A percentile compares a stretch with the other conserved stretches of the same genome.
Evolutionary conservation across 2,888 invertebrate genomes (phyloP).

Genomic region (Caenorhabditis sulstoni): DNA sequence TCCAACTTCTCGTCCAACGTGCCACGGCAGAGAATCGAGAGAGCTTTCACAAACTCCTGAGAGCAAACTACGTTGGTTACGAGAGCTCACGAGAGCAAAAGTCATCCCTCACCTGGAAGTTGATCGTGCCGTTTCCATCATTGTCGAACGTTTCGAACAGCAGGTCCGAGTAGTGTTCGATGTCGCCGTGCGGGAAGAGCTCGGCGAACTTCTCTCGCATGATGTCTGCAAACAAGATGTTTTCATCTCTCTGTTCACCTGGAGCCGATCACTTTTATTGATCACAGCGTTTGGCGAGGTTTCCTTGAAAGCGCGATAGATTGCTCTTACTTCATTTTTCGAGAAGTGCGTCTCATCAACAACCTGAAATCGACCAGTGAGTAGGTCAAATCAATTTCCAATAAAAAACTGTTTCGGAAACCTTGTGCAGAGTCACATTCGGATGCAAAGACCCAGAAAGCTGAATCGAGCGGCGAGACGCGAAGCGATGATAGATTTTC

Average conservation of each 20-base stretch:
- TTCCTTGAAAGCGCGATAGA: constrained; percentile 78
- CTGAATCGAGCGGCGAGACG: constrained; percentile 40
- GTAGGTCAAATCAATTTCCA: background rate
- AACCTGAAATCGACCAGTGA: constrained; percentile 62
- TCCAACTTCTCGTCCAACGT: constrained; percentile 76
- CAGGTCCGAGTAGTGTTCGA: constrained; percentile 76
- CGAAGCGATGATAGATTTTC: constrained; percentile 59
- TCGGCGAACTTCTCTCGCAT: constrained; percentile 75
- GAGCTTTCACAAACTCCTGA: constrained; percentile 75
- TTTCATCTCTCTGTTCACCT: constrained; percentile 10
- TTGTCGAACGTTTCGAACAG: constrained; percentile 77
- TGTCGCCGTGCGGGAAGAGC: constrained; percentile 77
- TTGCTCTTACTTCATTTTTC: constrained; percentile 73
- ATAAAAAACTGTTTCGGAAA: background rate
- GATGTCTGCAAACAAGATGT: constrained; percentile 64
- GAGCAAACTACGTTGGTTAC: background rate
- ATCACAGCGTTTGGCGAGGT: constrained; percentile 77
- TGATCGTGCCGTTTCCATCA: constrained; percentile 76
- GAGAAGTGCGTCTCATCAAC: constrained; percentile 77
- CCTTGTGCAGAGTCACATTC: constrained; percentile 50
- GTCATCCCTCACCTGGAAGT: constrained; percentile 69
- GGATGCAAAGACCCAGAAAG: constrained; percentile 29
- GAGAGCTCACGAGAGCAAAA: constrained; percentile 2
- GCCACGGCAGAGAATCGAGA: constrained; percentile 76
- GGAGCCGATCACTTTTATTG: constrained; percentile 63